phyloP scores from a whole-genome alignment of 1,140 invertebrate species.

The Cyphomyrmex costatus region DNA sequence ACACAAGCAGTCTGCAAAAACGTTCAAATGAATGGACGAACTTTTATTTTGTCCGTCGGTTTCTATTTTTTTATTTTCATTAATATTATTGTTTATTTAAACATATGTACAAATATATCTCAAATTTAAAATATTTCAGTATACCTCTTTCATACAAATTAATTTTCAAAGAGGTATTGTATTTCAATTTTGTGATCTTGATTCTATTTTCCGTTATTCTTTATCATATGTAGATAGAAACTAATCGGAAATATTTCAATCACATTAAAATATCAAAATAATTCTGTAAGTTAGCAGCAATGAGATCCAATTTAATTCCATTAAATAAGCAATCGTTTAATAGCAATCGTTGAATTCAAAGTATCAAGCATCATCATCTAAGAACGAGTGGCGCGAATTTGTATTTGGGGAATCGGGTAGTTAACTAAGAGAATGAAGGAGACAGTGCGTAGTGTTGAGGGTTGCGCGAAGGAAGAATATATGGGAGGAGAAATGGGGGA shows the following conservation, averaged over 20 bases:
- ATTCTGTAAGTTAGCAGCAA: background rate
- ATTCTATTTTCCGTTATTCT: background rate
- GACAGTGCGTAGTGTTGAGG: slow-evolving; percentile 57
- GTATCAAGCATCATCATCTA: slow-evolving; percentile 28
- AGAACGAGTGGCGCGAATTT: slow-evolving; percentile 62
- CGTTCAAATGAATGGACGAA: slow-evolving; percentile 67
- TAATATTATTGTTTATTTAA: background rate
- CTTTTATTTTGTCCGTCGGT: slow-evolving; percentile 70
- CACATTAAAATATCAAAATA: background rate
- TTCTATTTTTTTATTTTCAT: background rate
- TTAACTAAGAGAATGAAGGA: slow-evolving; percentile 79
- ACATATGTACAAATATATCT: too few relatives aligned
- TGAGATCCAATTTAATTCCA: background rate
- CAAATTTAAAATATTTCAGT: background rate
- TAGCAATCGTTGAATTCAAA: background rate
- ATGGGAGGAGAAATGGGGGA: slow-evolving; percentile 52
- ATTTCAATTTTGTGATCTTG: background rate
- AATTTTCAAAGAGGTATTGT: background rate
- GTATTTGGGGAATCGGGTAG: slow-evolving; percentile 63
- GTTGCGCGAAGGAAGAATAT: slow-evolving; percentile 66
- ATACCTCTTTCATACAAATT: background rate
- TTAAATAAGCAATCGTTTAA: background rate
- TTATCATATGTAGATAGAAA: background rate
- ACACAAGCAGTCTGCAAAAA: slow-evolving; percentile 40
- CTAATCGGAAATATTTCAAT: background rate